phyloP scores from a whole-genome alignment of 2,797 vertebrate species.

The Spondyliosoma cantharus region DNA sequence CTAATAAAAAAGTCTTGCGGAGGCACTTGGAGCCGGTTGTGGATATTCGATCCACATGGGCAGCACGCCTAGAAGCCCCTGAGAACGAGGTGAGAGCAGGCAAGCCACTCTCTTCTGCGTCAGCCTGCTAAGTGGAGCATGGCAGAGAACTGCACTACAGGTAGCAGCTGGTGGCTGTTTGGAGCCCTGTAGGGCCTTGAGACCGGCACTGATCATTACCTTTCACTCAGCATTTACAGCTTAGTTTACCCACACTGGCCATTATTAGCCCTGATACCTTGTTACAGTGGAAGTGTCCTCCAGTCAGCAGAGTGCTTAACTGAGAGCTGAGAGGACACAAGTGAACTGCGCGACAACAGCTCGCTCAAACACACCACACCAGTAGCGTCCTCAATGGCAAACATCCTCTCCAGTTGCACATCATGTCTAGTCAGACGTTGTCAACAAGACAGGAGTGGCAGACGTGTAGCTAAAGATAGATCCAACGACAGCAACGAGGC shows the following conservation, averaged over 20 bases:
- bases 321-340: slow-evolving; percentile 31
- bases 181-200: slow-evolving; percentile 59
- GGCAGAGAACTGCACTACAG: slow-evolving; percentile 68
- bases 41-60: slow-evolving; percentile 75
- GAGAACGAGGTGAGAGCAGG: slow-evolving; percentile 61
- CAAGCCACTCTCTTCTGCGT: slow-evolving; percentile 67
- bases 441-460: slow-evolving; percentile 78
- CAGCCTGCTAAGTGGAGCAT: slow-evolving; percentile 80
- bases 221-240: slow-evolving; percentile 76
- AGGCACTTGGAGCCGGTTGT: slow-evolving; percentile 63
- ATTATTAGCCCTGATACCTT: slow-evolving; percentile 61
- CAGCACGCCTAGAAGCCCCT: slow-evolving; percentile 67
- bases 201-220: slow-evolving; percentile 75
- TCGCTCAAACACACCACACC: slow-evolving; percentile 21
- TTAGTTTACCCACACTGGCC: slow-evolving; percentile 59
- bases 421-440: slow-evolving; percentile 78
- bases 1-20: slow-evolving; percentile 69
- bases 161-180: slow-evolving; percentile 77
- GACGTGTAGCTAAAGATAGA: slow-evolving; percentile 82
- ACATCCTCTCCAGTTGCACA: slow-evolving; percentile 75
- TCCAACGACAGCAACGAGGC: slow-evolving; percentile 64
- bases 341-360: slow-evolving; percentile 17
- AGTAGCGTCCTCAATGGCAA: slow-evolving; percentile 62
- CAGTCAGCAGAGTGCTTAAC: slow-evolving; percentile 30
- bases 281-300: slow-evolving; percentile 45